A percentile compares a stretch with the other conserved stretches of the same genome.
Conservation (phyloP, 2,797 vertebrate species). For the Xenentodon cancila region DNA sequence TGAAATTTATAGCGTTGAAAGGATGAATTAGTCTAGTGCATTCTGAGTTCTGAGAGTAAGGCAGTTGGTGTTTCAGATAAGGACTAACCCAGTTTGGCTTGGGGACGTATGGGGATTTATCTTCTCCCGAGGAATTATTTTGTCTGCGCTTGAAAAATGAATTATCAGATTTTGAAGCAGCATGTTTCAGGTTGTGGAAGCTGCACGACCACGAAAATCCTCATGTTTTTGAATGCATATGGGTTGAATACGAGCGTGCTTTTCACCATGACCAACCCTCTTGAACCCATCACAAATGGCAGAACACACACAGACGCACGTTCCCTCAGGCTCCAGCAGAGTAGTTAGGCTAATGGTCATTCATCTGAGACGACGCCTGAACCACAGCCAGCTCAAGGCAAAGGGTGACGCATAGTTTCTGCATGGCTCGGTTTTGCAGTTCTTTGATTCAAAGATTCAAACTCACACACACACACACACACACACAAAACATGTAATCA, state of each 20-base stretch:
- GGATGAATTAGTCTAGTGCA: constrained; percentile 78
- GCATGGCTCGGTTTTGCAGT: constrained; percentile 36
- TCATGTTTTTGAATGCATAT: constrained; percentile 19
- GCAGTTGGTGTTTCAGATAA: constrained; percentile 84
- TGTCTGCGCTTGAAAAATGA: constrained; percentile 55
- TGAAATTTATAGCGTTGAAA: constrained; percentile 79
- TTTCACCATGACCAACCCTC: constrained; percentile 20
- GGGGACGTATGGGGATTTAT: constrained; percentile 83
- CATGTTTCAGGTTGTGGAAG: constrained; percentile 33
- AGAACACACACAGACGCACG: constrained; percentile 22
- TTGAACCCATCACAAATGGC: constrained; percentile 19
- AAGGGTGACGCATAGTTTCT: constrained; percentile 52
- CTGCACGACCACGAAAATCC: constrained; percentile 15
- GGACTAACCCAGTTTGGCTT: constrained; percentile 87
- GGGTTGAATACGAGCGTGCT: constrained; percentile 37
- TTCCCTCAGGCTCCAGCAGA: constrained; percentile 45
- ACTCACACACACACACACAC: constrained; percentile 24
- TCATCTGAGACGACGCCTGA: constrained; percentile 65
- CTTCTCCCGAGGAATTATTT: constrained; percentile 75
- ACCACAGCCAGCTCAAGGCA: constrained; percentile 43
- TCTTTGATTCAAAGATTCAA: constrained; percentile 62
- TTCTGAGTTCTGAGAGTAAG: constrained; percentile 62
- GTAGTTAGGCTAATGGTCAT: constrained; percentile 57
- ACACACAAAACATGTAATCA: constrained; percentile 55
- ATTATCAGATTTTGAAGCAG: constrained; percentile 43